A percentile compares a stretch with the other conserved stretches of the same genome.
phyloP scores from a whole-genome alignment of 2,888 invertebrate genomes.

The Ommatoiulus sabulosus region DNA sequence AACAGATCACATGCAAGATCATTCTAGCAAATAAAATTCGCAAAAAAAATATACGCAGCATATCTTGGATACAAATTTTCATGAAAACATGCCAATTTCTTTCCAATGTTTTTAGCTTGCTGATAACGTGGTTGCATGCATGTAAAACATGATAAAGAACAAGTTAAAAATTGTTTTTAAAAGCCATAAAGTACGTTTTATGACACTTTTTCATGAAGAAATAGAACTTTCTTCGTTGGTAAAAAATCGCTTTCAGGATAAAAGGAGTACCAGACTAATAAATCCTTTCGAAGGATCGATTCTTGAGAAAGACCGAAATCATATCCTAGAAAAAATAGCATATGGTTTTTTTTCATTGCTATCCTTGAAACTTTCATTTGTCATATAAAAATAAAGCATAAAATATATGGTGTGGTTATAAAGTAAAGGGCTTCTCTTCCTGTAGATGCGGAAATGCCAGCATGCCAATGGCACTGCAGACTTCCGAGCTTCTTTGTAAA shows the following conservation, averaged over 20 bases:
- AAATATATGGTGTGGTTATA: conserved; percentile 16
- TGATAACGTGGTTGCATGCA: too few relatives aligned
- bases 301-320: background rate
- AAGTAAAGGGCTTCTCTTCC: background rate
- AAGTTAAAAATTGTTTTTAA: too few relatives aligned
- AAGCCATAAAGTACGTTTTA: too few relatives aligned
- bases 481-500: background rate
- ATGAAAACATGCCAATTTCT: too few relatives aligned
- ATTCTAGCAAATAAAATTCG: too few relatives aligned
- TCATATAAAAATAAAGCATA: background rate
- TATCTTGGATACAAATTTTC: too few relatives aligned
- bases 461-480: background rate
- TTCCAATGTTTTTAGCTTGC: too few relatives aligned
- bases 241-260: background rate
- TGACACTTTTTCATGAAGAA: background rate
- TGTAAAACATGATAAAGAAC: too few relatives aligned
- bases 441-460: conserved; percentile 2
- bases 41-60: too few relatives aligned
- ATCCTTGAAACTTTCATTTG: conserved; percentile 10
- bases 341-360: background rate
- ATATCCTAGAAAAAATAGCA: background rate
- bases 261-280: background rate
- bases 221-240: background rate
- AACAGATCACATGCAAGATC: too few relatives aligned
- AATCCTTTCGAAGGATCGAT: background rate